Evolutionary conservation across 2,113 vertebrate genomes (phyloP).

Genomic region (Rhea americana): DNA sequence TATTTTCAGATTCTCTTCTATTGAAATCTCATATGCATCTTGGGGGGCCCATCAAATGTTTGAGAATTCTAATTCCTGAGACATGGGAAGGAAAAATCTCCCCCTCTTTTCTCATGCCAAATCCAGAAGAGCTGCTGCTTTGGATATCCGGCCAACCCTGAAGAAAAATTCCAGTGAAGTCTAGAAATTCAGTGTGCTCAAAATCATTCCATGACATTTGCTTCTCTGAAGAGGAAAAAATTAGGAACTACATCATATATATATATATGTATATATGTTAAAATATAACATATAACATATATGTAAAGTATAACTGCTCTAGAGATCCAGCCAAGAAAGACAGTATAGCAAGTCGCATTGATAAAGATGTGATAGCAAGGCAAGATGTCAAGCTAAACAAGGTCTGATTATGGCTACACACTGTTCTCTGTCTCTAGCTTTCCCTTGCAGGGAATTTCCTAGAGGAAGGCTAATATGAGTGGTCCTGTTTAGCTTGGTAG

Average conservation of each 20-base stretch:
- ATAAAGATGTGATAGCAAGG: constrained; percentile 59
- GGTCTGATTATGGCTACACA: constrained; percentile 39
- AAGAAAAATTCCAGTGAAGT: constrained; percentile 8
- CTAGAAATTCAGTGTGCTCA: constrained; percentile 2
- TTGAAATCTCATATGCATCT: background rate
- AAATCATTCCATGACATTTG: background rate
- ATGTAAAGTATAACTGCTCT: background rate
- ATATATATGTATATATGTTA: background rate
- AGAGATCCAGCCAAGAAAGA: constrained; percentile 30
- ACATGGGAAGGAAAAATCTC: background rate
- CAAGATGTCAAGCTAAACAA: constrained; percentile 56
- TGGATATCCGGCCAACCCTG: background rate
- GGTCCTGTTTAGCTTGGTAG: background rate
- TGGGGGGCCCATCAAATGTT: background rate
- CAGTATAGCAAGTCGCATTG: constrained; percentile 31
- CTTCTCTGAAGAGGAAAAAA: background rate
- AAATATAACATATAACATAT: constrained; percentile 35
- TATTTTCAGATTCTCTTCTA: background rate
- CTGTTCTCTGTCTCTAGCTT: constrained; percentile 60
- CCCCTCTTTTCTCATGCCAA: background rate
- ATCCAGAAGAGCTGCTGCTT: background rate
- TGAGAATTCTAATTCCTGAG: background rate
- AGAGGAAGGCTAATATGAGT: constrained; percentile 58
- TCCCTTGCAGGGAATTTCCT: constrained; percentile 65
- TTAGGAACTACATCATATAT: background rate